Conservation (phyloP, 2,797 vertebrate genomes). For the Sparus aurata region DNA sequence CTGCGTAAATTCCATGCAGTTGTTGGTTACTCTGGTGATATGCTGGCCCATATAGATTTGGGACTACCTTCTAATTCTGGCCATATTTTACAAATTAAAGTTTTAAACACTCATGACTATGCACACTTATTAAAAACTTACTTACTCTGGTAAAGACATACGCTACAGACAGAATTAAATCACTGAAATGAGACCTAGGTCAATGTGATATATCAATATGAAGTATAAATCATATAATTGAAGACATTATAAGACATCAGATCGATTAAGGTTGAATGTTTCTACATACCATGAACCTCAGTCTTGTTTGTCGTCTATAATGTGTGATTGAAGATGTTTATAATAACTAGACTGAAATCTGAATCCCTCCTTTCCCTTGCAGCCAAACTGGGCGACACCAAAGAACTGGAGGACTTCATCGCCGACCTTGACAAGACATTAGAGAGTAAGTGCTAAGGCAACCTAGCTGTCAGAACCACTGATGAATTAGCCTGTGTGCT, state of each 20-base stretch:
- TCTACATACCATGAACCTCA: not conserved
- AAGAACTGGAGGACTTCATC: slow-evolving; percentile 98
- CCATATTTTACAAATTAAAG: too few relatives aligned
- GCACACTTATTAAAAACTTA: not conserved
- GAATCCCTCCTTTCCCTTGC: slow-evolving; percentile 31
- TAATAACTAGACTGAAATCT: not conserved
- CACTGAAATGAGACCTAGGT: not conserved
- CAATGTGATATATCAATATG: not conserved
- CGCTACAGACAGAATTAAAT: not conserved
- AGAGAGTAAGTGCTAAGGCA: slow-evolving; percentile 90
- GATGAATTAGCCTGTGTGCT: slow-evolving; percentile 24
- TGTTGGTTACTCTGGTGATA: too few relatives aligned
- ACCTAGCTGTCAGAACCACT: slow-evolving; percentile 38
- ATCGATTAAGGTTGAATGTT: not conserved
- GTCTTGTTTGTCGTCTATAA: not conserved
- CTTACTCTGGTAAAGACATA: not conserved
- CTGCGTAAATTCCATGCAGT: too few relatives aligned
- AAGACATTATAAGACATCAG: not conserved
- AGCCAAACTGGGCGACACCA: slow-evolving; percentile 99
- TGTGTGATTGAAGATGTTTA: not conserved
- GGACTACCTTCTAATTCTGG: too few relatives aligned
- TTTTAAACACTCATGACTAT: not conserved
- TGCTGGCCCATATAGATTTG: too few relatives aligned
- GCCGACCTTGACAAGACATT: slow-evolving; percentile 96
- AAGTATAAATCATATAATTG: not conserved